Conservation (phyloP, 2,888 invertebrate species). For the Portevinia maculata region DNA sequence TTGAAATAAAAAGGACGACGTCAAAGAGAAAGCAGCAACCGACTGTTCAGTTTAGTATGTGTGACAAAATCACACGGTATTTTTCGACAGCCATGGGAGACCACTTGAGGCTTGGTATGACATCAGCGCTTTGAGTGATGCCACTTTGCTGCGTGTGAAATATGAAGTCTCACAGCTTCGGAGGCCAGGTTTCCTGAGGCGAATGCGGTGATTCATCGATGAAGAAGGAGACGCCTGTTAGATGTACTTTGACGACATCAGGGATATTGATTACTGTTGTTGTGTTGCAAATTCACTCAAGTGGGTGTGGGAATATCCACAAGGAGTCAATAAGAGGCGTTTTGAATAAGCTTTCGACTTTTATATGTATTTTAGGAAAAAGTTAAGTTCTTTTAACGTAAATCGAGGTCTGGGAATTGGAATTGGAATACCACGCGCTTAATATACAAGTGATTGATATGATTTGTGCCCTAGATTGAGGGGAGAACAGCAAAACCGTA, state of each 20-base stretch:
- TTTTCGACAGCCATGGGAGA: conserved; percentile 6
- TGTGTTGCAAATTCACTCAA: conserved; percentile 28
- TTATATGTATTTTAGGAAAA: conserved; percentile 18
- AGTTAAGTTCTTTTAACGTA: conserved; percentile 11
- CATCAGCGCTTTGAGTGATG: conserved; percentile 48
- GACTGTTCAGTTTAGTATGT: conserved; percentile 26
- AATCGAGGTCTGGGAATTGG: conserved; percentile 39
- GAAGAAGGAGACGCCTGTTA: not conserved
- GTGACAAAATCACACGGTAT: conserved; percentile 51
- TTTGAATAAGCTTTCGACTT: conserved; percentile 58
- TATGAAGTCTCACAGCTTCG: conserved; percentile 32
- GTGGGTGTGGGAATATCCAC: conserved; percentile 28
- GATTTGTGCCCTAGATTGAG: conserved; percentile 18
- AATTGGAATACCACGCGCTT: conserved; percentile 1
- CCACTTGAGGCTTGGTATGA: not conserved
- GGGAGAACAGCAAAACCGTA: conserved; percentile 1
- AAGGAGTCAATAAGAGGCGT: conserved; percentile 41
- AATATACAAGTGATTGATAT: conserved; percentile 59
- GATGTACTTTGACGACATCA: conserved; percentile 24
- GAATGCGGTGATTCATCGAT: not conserved
- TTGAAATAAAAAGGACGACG: conserved; percentile 8
- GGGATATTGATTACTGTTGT: conserved; percentile 60
- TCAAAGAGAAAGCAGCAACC: conserved; percentile 21
- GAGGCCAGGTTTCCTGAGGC: not conserved
- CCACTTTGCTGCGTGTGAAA: conserved; percentile 62